A percentile compares a stretch with the other conserved stretches of the same genome.
Evolutionary conservation across 2,888 invertebrate species (phyloP).

Genomic region (Hesperia comma): DNA sequence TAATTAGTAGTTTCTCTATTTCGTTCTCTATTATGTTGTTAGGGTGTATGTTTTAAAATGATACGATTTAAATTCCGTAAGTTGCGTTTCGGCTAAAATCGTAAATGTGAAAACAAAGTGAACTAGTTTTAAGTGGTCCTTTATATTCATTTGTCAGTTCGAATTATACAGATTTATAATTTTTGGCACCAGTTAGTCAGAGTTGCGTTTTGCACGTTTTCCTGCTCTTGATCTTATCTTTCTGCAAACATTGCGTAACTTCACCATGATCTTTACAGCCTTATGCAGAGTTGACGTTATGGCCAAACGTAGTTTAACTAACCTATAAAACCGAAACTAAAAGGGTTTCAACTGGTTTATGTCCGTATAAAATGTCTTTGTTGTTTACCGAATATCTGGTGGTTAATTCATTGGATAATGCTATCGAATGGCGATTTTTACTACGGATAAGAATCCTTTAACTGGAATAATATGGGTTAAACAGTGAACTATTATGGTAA

Average conservation of each 20-base stretch:
- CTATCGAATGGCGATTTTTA: not conserved
- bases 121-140: no score
- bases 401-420: constrained; percentile 6
- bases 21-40: no score
- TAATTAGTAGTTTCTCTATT: no score
- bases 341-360: constrained; percentile 15
- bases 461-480: not conserved
- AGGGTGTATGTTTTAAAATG: no score
- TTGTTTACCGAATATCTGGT: not conserved
- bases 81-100: no score
- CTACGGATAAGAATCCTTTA: not conserved
- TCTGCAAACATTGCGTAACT: not conserved
- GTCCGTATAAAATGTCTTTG: constrained; percentile 3
- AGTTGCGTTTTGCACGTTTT: not conserved
- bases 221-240: not conserved
- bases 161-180: not conserved
- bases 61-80: no score
- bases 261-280: not conserved
- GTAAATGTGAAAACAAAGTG: no score
- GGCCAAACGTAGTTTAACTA: not conserved
- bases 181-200: not conserved
- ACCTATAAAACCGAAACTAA: constrained; percentile 5
- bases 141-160: no score
- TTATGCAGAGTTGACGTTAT: constrained; percentile 1
- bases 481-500: not conserved